Evolutionary conservation across 2,888 invertebrate species (phyloP), one percentile per base, ranked within the genome.

Genomic region (Tromatobia lineatoria): DNA sequence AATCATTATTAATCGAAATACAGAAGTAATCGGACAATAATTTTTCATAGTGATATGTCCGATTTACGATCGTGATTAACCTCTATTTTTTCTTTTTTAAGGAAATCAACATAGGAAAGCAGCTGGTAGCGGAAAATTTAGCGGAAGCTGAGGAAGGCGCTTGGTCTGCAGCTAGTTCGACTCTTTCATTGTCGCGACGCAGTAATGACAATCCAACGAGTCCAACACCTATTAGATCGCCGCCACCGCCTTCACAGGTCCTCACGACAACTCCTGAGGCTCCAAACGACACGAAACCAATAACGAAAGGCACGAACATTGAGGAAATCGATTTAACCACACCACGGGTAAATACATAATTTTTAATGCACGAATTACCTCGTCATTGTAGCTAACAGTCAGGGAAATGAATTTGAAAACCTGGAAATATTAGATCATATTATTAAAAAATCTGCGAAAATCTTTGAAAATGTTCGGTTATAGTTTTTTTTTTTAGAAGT

Each of bases 41-140:
- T 10, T 38, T 38, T 38, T 10, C 0, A 10, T 10, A 38, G 10
- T 38, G 1, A 38, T 10, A 8, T 38, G 10, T 10, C 38, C 38
- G 38, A 38, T 38, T 2, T 2, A 10, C 38, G 38, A 38, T 8
- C 10, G 7, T 10, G 38, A 38, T 52, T 61, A 50, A 18, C 18
- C n/a, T 0, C 3, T 3, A 2, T 47, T 47, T 47, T 47, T 50
- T n/a, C 3, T 50, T 29, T 52, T 74, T 75, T 47, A 88, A 94
- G 92, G 95, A 96, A 81, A 85, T 96, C 47, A 95, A 96, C 91
- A 94, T 97, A 38, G 96, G 95, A 3, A 94, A 95, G 23, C 95
- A 95, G 82, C 90, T 97, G 82, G 94, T 97, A 4, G 93, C 94
- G 45, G 95, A 95, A 81, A 96, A 96, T 1, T 94, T 94, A 91